Evolutionary conservation across 1,140 invertebrate species (phyloP), one percentile per base, ranked within the genome.

Genomic region (Alviniconcha marisindica): DNA sequence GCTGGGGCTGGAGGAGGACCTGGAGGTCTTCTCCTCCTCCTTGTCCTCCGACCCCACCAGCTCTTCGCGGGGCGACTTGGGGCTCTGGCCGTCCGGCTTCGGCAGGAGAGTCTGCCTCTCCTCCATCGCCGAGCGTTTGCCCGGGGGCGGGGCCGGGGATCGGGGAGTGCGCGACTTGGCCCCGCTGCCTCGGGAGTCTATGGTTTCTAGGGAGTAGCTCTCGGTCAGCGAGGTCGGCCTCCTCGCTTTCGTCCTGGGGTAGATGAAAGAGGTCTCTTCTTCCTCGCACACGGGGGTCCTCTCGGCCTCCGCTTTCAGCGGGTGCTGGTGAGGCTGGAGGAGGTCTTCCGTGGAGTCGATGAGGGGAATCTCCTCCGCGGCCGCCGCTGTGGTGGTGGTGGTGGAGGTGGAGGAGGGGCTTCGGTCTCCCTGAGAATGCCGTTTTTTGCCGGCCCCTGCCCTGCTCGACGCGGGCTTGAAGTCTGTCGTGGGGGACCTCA

Each of bases 61-160:
- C 42, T 88, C 88, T 33, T 79, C 40, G 21, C 84, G 81, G 33
- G 85, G 86, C 81, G 85, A 85, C 82, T 91, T 90, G 24, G 91
- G 91, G 82, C 91, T 92, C 81, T 92, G 90, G 7, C 90, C 91
- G 60, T 91, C 90, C 18, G 91, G 90, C 83, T 90, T 90, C 14
- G 89, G 90, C 42, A 90, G 84, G 33, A 83, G 85, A 48, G 87
- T 88, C 42, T 89, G 87, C 73, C 89, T 86, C 69, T 90, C 89
- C 63, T 89, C 87, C 33, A 84, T 79, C 5, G 83, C 77, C 44
- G 85, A 83, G 44, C 31, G 77, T n/a, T 73, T 83, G 5, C n/a
- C 21, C 0, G 33, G 1, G 5, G 38, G 54, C 2, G 28, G n/a
- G n/a, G 42, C 14, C 0, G 80, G 66, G 0, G 80, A 82, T 36